Conservation (phyloP, 2,113 vertebrate species). For the Gorsachius goisagi region DNA sequence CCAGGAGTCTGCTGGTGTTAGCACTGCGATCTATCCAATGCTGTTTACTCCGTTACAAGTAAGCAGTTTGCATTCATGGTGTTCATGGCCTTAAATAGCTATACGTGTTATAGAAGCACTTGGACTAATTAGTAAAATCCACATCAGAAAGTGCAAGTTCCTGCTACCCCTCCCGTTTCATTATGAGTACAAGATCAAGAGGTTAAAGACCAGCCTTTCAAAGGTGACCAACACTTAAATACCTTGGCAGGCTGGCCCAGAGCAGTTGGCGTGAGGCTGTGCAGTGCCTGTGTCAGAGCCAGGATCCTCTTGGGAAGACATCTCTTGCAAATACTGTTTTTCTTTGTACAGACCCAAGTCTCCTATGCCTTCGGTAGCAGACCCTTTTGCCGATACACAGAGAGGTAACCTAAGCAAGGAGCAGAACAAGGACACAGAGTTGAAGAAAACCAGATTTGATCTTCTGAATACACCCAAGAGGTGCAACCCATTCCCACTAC, state of each 20-base stretch:
- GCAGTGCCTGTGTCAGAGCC: background rate
- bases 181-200: slow-evolving; percentile 20
- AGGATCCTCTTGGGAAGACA: background rate
- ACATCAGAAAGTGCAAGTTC: slow-evolving; percentile 23
- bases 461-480: background rate
- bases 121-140: slow-evolving; percentile 21
- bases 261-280: background rate
- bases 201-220: background rate
- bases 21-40: background rate
- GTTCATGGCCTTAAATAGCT: background rate
- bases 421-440: background rate
- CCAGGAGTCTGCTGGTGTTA: background rate
- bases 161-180: background rate
- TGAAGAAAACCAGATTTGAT: background rate
- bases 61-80: background rate
- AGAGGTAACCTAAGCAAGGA: background rate
- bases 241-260: background rate
- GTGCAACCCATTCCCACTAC: background rate
- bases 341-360: background rate
- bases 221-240: background rate
- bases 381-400: background rate
- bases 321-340: background rate
- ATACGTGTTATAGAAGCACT: background rate
- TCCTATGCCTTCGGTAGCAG: background rate
- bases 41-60: background rate